Evolutionary conservation across 2,888 invertebrate genomes (phyloP), one percentile per base, ranked within the genome.

Genomic region (Trichopria drosophilae): DNA sequence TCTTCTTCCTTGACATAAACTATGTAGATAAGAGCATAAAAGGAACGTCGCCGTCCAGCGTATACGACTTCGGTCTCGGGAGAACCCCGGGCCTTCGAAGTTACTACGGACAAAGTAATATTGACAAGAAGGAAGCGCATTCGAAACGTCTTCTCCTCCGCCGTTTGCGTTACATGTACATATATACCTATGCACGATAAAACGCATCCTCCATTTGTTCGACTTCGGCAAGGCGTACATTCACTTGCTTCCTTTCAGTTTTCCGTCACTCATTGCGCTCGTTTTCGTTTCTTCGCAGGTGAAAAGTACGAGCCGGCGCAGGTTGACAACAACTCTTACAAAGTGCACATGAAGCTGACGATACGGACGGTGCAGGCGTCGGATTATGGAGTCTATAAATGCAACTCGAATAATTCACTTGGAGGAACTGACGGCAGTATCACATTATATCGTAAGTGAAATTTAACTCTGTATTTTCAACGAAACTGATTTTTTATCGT

Each of bases 401-500:
- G 81, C 58, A 75, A 80, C 48, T 78, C 80, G 4, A 79, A 78
- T 63, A 82, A 82, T 65, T 77, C 79, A 9, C 67, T 81, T 9
- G 81, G 81, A 20, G 79, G 78, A 53, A 80, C 81, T 2, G 80
- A 81, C 62, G 81, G 81, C 44, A 77, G 75, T 55, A 81, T 81
- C 62, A 78, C 77, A 61, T 70, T 81, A 34, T 79, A 81, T 60
- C 71, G 81, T 81, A 66, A 78, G 78, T 76, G 59, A 18, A 28
- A 24, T 26, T 39, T 23, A 20, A 16, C 13, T 6, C 13, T 31
- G 28, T 31, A 29, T 41, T 37, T 36, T 12, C 29, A n/a, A 16
- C 13, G n/a, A n/a, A n/a, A n/a, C n/a, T n/a, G n/a, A n/a, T n/a
- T n/a, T n/a, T n/a, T n/a, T n/a, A n/a, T n/a, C n/a, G n/a, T n/a